Conservation (phyloP, 2,113 vertebrate species). For the Neogale vison region DNA sequence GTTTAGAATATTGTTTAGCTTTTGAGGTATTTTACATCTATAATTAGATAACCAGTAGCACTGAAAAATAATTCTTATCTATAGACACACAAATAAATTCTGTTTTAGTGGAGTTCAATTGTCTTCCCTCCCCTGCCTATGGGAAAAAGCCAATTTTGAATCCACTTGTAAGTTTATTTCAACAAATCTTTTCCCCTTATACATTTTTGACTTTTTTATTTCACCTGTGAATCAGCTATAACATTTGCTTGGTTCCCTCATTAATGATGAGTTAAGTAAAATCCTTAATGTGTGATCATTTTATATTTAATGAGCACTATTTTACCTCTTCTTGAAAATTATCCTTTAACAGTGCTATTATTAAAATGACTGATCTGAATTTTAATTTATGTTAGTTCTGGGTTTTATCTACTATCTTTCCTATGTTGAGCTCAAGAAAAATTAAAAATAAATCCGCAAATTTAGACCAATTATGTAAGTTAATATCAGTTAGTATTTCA, state of each 20-base stretch:
- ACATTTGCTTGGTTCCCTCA: background rate
- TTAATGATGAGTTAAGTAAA: constrained; percentile 24
- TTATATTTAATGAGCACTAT: constrained; percentile 6
- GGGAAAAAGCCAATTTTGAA: background rate
- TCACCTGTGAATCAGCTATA: background rate
- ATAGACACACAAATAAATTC: background rate
- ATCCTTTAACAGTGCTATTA: background rate
- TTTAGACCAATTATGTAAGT: background rate
- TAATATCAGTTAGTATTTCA: background rate
- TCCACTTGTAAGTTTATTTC: background rate
- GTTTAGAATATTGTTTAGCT: background rate
- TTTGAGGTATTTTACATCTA: background rate
- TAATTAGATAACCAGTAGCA: background rate
- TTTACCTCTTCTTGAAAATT: constrained; percentile 23
- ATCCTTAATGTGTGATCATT: background rate
- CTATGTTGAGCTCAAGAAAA: background rate
- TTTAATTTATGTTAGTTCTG: background rate
- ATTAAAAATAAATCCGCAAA: background rate
- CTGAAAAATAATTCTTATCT: constrained; percentile 37
- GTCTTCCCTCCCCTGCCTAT: background rate
- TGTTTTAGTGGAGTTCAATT: background rate
- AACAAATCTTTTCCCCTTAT: background rate
- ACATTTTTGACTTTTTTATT: background rate
- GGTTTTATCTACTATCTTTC: constrained; percentile 7
- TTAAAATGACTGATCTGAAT: background rate